phyloP scores from a whole-genome alignment of 2,888 invertebrate genomes.

The Chloroclystis v-ata region DNA sequence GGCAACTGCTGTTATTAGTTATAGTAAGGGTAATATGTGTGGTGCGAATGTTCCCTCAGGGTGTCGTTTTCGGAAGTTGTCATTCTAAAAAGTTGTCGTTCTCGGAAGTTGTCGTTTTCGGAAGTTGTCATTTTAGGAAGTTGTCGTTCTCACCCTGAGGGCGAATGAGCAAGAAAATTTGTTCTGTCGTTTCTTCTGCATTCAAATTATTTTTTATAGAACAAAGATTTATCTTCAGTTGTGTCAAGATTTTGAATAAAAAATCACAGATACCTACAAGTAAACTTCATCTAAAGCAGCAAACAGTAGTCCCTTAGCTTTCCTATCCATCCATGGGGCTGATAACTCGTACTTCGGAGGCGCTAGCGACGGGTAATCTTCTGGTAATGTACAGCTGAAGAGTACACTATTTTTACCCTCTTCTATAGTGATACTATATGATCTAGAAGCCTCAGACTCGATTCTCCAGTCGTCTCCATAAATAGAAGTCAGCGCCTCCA shows the following conservation, averaged over 20 bases:
- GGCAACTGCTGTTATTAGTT: no score
- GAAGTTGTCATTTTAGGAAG: no score
- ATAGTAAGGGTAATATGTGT: no score
- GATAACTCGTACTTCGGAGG: conserved; percentile 85
- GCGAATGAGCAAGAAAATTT: no score
- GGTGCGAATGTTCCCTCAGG: no score
- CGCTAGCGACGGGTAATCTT: conserved; percentile 80
- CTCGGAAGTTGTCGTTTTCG: no score
- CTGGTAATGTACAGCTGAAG: conserved; percentile 81
- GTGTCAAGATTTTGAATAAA: background rate
- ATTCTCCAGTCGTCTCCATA: conserved; percentile 83
- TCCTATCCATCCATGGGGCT: conserved; percentile 82
- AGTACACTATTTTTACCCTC: conserved; percentile 72
- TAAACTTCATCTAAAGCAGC: conserved; percentile 80
- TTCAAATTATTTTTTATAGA: no score
- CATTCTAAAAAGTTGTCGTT: no score
- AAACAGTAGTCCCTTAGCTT: conserved; percentile 76
- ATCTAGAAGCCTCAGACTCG: conserved; percentile 75
- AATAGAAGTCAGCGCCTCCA: conserved; percentile 84
- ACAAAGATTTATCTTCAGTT: no score
- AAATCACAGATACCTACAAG: conserved; percentile 73
- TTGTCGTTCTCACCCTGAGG: no score
- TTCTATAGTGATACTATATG: conserved; percentile 79
- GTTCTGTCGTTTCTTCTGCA: no score
- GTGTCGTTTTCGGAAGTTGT: no score